Base-by-base conservation (phyloP, 2,113 vertebrate species). In the Spilogale gracilis region DNA sequence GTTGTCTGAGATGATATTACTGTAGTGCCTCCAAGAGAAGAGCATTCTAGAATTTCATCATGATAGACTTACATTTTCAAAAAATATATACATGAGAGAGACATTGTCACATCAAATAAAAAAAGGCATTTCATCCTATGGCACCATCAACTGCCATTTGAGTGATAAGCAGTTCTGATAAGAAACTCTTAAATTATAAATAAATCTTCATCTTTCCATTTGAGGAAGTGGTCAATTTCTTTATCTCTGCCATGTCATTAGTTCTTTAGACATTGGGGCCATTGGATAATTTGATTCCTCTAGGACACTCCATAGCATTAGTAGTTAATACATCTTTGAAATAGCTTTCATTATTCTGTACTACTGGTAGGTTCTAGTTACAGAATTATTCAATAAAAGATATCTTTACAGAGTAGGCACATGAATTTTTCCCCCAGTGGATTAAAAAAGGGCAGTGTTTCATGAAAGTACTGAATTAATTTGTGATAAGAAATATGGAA, bases 391-490 rank as follows among this genome's bases (percentile, higher is more conserved):
- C 52, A 85, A 43, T 93, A 91, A 96, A 89, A 65, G 58, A 63
- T 97, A 85, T 88, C 87, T 95, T 92, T 95, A 74, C 43, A 9
- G 14, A 78, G 43, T 73, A 86, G 60, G 67, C 56, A 82, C 25
- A 20, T 52, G 87, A 14, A 32, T 43, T 92, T 61, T 93, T 50
- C 32, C 12, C 4, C 87, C 79, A 61, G 11, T 69, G 76, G 88
- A 96, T 91, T 88, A 52, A 78, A 89, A 95, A 94, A 89, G 76
- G 60, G 32, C 92, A 91, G 30, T 56, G 76, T 96, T 92, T 96
- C 91, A 30, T 83, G 32, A 96, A 95, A 97, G 94, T 50, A 38
- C 79, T 89, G 78, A 96, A 97, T 96, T 97, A 97, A 98, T 97
- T 96, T 96, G 48, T 91, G 95, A 60, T 94, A 82, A 97, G 97